Evolutionary conservation across 1,140 invertebrate species (phyloP).

Genomic region (Globodera ellingtonae): DNA sequence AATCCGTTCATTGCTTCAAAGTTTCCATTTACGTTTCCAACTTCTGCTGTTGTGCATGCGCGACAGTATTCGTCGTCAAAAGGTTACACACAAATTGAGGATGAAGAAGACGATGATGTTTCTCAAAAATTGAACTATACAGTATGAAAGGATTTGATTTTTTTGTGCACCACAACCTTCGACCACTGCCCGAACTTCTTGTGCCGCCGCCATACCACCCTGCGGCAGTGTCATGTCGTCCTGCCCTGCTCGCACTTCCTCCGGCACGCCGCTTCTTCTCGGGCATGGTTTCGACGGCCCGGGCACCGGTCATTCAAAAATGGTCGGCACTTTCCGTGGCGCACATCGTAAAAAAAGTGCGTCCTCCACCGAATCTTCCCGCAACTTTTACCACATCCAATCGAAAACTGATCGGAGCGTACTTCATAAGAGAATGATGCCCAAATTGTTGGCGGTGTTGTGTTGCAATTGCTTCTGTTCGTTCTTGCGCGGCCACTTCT

Average conservation of each 20-base stretch:
- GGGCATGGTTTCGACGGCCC: constrained; percentile 21
- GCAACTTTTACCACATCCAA: constrained; percentile 17
- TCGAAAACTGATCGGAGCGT: constrained; percentile 9
- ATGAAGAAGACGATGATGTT: not conserved
- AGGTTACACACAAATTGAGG: constrained; percentile 39
- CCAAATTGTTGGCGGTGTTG: too few relatives aligned
- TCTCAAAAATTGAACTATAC: not conserved
- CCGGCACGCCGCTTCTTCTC: constrained; percentile 17
- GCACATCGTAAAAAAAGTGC: constrained; percentile 24
- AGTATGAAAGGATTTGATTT: not conserved
- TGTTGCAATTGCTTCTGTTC: not conserved
- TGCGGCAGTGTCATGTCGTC: not conserved
- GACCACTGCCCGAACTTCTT: not conserved
- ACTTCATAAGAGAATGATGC: too few relatives aligned
- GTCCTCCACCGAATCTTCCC: not conserved
- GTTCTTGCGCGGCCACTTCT: not conserved
- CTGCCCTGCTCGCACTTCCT: constrained; percentile 11
- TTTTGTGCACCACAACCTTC: not conserved
- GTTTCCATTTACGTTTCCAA: constrained; percentile 39
- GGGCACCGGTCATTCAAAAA: constrained; percentile 26
- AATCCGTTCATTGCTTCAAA: constrained; percentile 56
- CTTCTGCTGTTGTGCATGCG: constrained; percentile 48
- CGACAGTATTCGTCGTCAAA: constrained; percentile 56
- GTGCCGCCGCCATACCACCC: not conserved
- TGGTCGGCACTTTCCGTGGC: constrained; percentile 13